Evolutionary conservation across 2,888 invertebrate species (phyloP), one percentile per base, ranked within the genome.

Genomic region (Tiliacea citrago): DNA sequence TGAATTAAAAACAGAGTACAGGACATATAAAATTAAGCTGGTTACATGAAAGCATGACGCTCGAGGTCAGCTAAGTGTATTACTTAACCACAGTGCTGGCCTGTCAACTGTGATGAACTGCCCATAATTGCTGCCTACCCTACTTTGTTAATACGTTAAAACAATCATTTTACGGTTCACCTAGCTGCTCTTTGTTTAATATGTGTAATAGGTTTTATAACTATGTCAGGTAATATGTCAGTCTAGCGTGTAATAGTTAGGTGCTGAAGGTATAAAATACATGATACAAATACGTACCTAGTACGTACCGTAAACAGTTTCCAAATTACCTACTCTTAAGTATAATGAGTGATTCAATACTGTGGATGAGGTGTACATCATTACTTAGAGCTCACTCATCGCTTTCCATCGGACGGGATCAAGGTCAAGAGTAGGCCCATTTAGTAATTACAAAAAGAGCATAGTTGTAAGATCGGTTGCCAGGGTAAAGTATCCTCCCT

Each of bases 51-150:
- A 47, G 49, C 72, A 51, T 53, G 53, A 29, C n/a, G 65, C 60
- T 70, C 58, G 85, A 86, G 81, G 81, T 84, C 81, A 75, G 35
- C 73, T 82, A 83, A 86, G 82, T 88, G 85, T 83, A 87, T 87
- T 88, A 83, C 79, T 80, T 87, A 87, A 86, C 78, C 67, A 79
- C 79, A 71, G 71, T 39, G 68, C 16, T n/a, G 35, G 53, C 61
- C 87, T 77, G 83, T 80, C 82, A 78, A 55, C 79, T 60, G 62
- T 88, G 87, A 88, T 88, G 80, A 75, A 87, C 81, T 86, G 73
- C 85, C 51, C 68, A 10, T 87, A 87, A 87, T 87, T 87, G 81
- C 75, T 70, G 73, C 81, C 76, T 83, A 71, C 85, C 72, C 73
- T 68, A 68, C 74, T 75, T 74, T 71, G 70, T 72, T 86, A 85